These are phyloP conservation scores for Xyrichtys novacula DNA, from an alignment of 2,797 vertebrate genomes.

Conservation along the genomic window DNA sequence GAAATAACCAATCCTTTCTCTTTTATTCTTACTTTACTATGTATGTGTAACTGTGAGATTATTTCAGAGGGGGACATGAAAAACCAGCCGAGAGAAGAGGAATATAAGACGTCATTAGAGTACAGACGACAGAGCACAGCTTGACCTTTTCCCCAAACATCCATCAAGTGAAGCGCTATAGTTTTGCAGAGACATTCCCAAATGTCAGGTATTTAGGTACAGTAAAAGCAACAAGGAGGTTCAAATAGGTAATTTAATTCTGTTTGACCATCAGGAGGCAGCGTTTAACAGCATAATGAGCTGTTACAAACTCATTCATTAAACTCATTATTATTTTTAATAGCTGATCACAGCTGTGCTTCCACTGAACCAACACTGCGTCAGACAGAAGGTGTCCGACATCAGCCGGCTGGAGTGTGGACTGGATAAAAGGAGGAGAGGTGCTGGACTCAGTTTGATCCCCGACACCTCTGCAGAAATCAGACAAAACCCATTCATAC, in stretches of 20 bases:
- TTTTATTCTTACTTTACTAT: no score
- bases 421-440: conserved; percentile 8
- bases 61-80: no score
- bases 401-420: conserved; percentile 4
- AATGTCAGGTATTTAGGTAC: background rate
- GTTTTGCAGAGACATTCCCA: no score
- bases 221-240: background rate
- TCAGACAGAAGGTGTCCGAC: conserved; percentile 11
- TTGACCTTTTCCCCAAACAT: no score
- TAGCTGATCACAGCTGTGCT: background rate
- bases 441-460: conserved; percentile 37
- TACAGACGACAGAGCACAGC: no score
- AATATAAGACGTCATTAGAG: no score
- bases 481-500: conserved; percentile 40
- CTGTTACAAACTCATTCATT: background rate
- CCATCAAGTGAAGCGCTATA: no score
- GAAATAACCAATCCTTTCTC: no score
- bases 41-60: no score
- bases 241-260: background rate
- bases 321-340: conserved; percentile 15
- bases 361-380: background rate
- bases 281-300: conserved; percentile 1
- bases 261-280: conserved; percentile 38
- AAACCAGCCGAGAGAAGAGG: no score
- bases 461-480: conserved; percentile 19